These are phyloP conservation scores for Chrosomus eos DNA, from an alignment of 2,797 vertebrate genomes.

Conservation along the genomic window DNA sequence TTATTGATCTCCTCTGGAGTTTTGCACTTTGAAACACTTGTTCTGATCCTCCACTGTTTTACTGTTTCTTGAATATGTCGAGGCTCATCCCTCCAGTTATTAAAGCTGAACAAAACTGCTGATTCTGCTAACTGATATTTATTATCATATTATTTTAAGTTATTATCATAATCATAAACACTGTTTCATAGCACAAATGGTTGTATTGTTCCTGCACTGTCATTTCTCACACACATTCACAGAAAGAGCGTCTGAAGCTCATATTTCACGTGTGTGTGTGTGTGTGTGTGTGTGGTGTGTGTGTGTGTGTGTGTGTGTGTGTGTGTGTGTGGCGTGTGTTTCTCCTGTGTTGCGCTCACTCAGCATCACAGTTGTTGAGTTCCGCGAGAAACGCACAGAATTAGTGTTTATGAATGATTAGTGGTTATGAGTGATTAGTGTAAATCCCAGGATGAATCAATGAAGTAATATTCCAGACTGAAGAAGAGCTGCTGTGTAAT, in stretches of 20 bases:
- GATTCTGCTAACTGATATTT: neutral
- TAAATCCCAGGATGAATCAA: neutral
- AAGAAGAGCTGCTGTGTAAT: neutral
- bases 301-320: too few species aligned
- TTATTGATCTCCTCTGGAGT: neutral
- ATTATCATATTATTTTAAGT: neutral
- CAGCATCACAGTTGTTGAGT: too few species aligned
- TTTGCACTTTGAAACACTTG: neutral
- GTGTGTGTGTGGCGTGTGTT: too few species aligned
- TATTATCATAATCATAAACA: neutral
- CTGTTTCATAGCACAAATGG: neutral
- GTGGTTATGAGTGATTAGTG: neutral
- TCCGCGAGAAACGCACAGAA: neutral
- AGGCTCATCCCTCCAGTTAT: neutral
- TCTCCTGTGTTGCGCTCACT: too few species aligned
- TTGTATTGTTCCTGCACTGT: neutral
- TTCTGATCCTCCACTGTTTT: neutral
- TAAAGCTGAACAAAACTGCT: neutral
- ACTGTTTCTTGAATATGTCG: too few species aligned
- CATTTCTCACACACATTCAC: neutral
- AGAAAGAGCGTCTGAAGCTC: neutral
- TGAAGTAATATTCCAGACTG: neutral
- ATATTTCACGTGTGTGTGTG: neutral
- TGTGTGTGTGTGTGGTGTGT: neutral
- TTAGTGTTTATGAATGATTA: neutral